These are phyloP conservation scores for Zootoca vivipara DNA, from an alignment of 2,113 vertebrate species.

Conservation along the genomic window DNA sequence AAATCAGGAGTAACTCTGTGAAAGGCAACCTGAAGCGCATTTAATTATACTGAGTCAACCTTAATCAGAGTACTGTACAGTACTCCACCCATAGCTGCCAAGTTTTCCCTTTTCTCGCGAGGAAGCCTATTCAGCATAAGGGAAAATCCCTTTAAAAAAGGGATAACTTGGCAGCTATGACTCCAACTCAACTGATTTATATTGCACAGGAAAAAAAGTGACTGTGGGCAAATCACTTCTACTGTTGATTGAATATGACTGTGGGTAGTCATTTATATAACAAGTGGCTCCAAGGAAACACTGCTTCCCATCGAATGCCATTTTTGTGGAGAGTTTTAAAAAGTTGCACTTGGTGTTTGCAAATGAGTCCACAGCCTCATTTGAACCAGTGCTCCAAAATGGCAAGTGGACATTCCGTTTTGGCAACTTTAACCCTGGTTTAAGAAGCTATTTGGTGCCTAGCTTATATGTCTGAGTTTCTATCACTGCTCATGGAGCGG, in stretches of 20 bases:
- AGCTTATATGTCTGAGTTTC: no score
- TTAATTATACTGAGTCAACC: neutral
- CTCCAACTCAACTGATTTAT: neutral
- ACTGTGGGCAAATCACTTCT: conserved; percentile 57
- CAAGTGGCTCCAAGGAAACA: conserved; percentile 68
- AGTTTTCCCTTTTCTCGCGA: no score
- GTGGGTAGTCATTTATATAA: conserved; percentile 62
- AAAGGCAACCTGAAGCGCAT: neutral
- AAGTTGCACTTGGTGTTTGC: conserved; percentile 32
- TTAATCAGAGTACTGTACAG: neutral
- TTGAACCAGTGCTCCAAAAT: neutral
- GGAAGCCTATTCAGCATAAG: no score
- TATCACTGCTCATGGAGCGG: no score
- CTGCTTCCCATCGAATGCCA: conserved; percentile 62
- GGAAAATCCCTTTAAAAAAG: no score
- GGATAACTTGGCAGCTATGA: no score
- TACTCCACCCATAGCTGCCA: no score
- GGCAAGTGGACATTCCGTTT: neutral
- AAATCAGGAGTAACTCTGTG: neutral
- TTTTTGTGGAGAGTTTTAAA: conserved; percentile 64
- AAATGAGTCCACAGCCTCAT: neutral
- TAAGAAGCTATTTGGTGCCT: no score
- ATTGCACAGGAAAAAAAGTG: neutral
- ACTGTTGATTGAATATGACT: conserved; percentile 50
- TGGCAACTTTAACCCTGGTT: no score